Percentiles rank a stretch among this genome's conserved stretches.
phyloP scores from a whole-genome alignment of 2,113 vertebrate genomes.

The Ptilonorhynchus violaceus region DNA sequence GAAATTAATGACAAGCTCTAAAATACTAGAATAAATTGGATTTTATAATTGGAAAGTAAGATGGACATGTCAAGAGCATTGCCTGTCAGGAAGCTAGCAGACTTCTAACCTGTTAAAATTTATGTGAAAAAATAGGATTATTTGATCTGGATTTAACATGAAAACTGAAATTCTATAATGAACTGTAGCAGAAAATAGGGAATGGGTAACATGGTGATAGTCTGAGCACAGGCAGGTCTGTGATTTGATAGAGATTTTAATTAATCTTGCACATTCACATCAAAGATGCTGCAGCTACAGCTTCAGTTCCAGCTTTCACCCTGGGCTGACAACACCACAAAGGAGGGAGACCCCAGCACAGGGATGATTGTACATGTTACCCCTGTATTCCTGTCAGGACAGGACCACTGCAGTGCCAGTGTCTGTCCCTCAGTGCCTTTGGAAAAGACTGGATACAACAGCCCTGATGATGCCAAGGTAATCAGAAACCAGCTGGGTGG shows the following conservation, averaged over 20 bases:
- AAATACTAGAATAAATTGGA: neutral
- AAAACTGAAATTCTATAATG: neutral
- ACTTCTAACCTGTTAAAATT: neutral
- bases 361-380: accelerated
- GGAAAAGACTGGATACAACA: neutral
- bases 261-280: neutral
- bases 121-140: neutral
- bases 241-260: neutral
- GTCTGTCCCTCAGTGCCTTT: neutral
- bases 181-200: neutral
- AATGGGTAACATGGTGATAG: neutral
- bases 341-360: neutral
- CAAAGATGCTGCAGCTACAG: neutral
- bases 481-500: neutral
- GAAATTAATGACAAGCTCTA: neutral
- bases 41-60: neutral
- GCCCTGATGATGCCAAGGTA: neutral
- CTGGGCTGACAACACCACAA: neutral
- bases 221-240: neutral
- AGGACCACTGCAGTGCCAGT: neutral
- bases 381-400: neutral
- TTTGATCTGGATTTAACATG: neutral
- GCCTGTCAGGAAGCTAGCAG: neutral
- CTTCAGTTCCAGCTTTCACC: neutral
- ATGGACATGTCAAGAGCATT: neutral